phyloP scores from a whole-genome alignment of 1,140 invertebrate genomes.

The Acyrthosiphon pisum region DNA sequence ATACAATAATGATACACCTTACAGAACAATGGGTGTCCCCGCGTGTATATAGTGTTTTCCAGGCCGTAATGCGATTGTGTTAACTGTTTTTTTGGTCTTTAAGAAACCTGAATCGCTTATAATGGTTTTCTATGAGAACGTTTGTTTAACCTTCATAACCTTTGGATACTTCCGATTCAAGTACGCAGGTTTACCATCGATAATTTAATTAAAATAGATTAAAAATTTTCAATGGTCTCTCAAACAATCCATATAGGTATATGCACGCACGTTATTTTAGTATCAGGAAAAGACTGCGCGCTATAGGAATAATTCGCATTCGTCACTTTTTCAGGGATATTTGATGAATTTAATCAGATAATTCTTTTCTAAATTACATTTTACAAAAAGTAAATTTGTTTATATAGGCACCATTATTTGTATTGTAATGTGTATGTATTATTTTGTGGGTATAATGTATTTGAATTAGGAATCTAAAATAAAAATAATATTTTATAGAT shows the following conservation, averaged over 20 bases:
- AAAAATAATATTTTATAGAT: not conserved
- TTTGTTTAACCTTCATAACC: slow-evolving; percentile 16
- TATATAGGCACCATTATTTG: not conserved
- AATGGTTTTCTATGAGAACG: not conserved
- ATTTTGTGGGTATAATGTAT: not conserved
- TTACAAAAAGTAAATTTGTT: not conserved
- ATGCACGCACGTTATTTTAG: not conserved
- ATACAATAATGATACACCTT: slow-evolving; percentile 29
- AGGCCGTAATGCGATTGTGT: slow-evolving; percentile 22
- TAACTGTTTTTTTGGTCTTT: slow-evolving; percentile 26
- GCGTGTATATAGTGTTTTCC: slow-evolving; percentile 30
- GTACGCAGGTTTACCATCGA: not conserved
- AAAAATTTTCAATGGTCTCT: not conserved
- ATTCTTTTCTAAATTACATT: not conserved
- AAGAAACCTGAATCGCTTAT: slow-evolving; percentile 12
- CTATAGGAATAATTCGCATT: not conserved
- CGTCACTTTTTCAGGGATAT: not conserved
- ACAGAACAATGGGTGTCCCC: slow-evolving; percentile 40
- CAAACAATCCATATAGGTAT: not conserved
- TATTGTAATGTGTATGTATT: not conserved
- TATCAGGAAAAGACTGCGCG: not conserved
- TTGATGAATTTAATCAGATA: not conserved
- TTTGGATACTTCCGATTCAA: slow-evolving; percentile 40
- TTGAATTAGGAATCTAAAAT: not conserved
- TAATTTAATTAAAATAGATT: slow-evolving; percentile 39